Conservation (phyloP, 2,797 vertebrate genomes). For the Esox masquinongy region DNA sequence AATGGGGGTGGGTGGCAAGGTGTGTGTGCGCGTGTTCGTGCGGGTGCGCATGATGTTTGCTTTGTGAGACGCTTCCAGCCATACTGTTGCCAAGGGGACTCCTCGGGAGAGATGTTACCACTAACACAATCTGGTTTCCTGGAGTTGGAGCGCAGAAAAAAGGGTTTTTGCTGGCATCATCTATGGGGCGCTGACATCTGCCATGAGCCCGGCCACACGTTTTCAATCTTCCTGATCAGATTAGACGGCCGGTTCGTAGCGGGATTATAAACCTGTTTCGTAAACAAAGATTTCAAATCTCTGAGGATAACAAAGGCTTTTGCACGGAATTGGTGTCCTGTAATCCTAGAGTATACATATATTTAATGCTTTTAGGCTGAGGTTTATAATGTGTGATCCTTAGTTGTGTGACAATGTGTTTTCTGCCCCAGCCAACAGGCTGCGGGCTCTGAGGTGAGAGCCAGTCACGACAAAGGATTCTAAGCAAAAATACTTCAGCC, state of each 20-base stretch:
- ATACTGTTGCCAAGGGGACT: conserved; percentile 21
- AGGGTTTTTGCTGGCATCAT: not conserved
- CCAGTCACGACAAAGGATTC: not conserved
- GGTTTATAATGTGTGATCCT: conserved; percentile 16
- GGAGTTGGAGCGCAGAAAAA: not conserved
- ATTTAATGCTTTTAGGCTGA: conserved; percentile 39
- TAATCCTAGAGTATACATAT: conserved; percentile 50
- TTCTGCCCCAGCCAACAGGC: no score
- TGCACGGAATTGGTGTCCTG: conserved; percentile 22
- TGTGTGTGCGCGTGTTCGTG: not conserved
- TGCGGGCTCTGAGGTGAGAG: no score
- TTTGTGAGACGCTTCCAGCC: not conserved
- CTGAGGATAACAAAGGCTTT: conserved; percentile 44
- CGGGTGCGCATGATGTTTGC: not conserved
- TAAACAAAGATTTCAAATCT: conserved; percentile 54
- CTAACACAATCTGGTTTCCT: not conserved
- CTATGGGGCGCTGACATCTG: conserved; percentile 25
- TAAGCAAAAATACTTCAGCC: not conserved
- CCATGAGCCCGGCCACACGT: conserved; percentile 11
- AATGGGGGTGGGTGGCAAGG: not conserved
- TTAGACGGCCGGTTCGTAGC: conserved; percentile 37
- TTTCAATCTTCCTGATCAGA: conserved; percentile 47
- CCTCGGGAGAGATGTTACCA: not conserved
- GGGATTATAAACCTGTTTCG: conserved; percentile 53
- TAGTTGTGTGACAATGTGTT: no score